phyloP scores from a whole-genome alignment of 2,888 invertebrate species.

The Hypsopygia costalis region DNA sequence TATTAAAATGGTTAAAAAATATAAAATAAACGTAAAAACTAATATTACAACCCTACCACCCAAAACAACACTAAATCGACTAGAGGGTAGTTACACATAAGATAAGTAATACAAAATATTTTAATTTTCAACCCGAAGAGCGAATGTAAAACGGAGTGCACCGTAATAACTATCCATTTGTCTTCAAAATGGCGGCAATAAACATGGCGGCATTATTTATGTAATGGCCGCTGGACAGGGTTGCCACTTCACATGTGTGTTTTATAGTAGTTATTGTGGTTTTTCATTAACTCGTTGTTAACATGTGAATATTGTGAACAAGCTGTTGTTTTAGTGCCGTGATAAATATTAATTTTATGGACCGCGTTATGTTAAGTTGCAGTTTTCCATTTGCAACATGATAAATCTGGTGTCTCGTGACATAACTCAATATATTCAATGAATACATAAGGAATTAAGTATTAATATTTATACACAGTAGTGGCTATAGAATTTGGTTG shows the following conservation, averaged over 20 bases:
- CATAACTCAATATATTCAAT: too few relatives aligned
- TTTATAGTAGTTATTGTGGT: constrained; percentile 70
- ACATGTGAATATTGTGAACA: constrained; percentile 37
- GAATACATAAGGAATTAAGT: too few relatives aligned
- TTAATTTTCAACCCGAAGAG: constrained; percentile 72
- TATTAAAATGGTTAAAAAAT: not conserved
- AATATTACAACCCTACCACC: constrained; percentile 11
- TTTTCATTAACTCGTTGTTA: constrained; percentile 65
- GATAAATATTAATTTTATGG: constrained; percentile 12
- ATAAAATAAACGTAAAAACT: not conserved
- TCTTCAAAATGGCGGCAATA: constrained; percentile 80
- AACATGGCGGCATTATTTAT: constrained; percentile 79
- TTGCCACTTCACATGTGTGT: constrained; percentile 68
- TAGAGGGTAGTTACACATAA: constrained; percentile 67
- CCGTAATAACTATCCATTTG: constrained; percentile 80
- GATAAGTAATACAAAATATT: constrained; percentile 77
- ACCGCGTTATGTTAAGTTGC: too few relatives aligned
- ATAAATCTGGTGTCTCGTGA: too few relatives aligned
- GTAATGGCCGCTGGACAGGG: constrained; percentile 74
- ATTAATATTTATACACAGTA: too few relatives aligned
- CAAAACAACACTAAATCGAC: constrained; percentile 51
- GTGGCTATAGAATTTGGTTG: too few relatives aligned
- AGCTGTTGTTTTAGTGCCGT: not conserved
- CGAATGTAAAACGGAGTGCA: constrained; percentile 76
- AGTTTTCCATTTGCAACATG: too few relatives aligned